Conservation (phyloP, 2,888 invertebrate genomes). For the Parnassius glacialis region DNA sequence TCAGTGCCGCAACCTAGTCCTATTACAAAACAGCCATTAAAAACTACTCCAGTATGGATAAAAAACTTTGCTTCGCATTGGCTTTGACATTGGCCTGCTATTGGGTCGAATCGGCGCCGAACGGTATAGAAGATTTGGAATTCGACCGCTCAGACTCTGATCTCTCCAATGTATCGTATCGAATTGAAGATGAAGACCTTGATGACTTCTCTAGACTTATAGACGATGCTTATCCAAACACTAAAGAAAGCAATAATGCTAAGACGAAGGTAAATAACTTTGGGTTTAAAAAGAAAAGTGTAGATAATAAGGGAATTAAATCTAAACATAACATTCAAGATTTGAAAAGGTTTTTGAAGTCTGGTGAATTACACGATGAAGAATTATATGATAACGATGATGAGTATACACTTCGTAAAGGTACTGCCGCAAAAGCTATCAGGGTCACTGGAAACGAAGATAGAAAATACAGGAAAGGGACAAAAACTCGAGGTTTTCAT, state of each 20-base stretch:
- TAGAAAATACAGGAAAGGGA: conserved; percentile 77
- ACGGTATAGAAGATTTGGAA: conserved; percentile 46
- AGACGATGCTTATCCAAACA: conserved; percentile 35
- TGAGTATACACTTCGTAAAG: conserved; percentile 62
- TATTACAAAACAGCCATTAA: conserved; percentile 59
- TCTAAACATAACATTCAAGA: conserved; percentile 53
- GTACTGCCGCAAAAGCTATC: conserved; percentile 57
- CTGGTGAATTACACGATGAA: conserved; percentile 49
- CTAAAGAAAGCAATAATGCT: conserved; percentile 31
- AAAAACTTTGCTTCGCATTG: conserved; percentile 52
- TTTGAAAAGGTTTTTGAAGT: conserved; percentile 56
- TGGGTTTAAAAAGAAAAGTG: conserved; percentile 56
- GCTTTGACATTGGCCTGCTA: conserved; percentile 51
- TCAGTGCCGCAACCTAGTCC: conserved; percentile 78
- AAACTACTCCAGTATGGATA: conserved; percentile 55
- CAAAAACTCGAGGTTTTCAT: conserved; percentile 80
- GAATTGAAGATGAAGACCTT: conserved; percentile 58
- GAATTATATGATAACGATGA: conserved; percentile 62
- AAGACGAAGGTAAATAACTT: conserved; percentile 43
- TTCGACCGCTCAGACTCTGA: conserved; percentile 59
- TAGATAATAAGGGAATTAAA: conserved; percentile 49
- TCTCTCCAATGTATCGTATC: conserved; percentile 54
- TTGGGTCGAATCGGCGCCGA: conserved; percentile 53
- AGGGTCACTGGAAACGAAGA: conserved; percentile 66
- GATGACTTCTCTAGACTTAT: conserved; percentile 54